A percentile compares a stretch with the other conserved stretches of the same genome.
Evolutionary conservation across 2,113 vertebrate genomes (phyloP).

Genomic region (Nansenia antarctica): DNA sequence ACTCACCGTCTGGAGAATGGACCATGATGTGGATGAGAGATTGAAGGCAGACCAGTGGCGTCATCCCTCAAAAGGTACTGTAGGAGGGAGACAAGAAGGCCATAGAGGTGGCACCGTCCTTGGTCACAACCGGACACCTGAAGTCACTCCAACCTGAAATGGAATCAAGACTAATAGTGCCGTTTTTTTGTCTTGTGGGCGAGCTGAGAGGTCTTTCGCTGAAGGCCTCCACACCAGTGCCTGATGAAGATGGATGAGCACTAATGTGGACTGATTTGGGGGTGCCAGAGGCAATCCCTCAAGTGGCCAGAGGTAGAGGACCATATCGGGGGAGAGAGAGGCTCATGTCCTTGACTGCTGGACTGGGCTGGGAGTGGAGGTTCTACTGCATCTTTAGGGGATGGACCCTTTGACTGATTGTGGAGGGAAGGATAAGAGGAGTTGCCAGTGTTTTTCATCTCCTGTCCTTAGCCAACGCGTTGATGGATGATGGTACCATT

Average conservation of each 20-base stretch:
- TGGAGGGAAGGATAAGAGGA: slow-evolving; percentile 14
- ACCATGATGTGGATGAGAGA: slow-evolving; percentile 31
- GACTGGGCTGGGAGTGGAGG: slow-evolving; percentile 4
- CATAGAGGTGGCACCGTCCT: slow-evolving; percentile 33
- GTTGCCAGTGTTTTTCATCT: slow-evolving; percentile 45
- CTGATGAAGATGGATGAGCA: slow-evolving; percentile 57
- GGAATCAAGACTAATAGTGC: slow-evolving; percentile 57
- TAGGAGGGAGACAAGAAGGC: slow-evolving; percentile 23
- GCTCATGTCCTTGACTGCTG: slow-evolving; percentile 46
- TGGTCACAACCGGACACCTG: slow-evolving; percentile 30
- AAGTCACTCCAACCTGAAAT: slow-evolving; percentile 34
- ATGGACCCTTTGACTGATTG: slow-evolving; percentile 26
- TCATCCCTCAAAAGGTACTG: slow-evolving; percentile 32
- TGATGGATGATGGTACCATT: slow-evolving; percentile 47
- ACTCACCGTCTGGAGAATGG: slow-evolving; percentile 21
- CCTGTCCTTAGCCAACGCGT: slow-evolving; percentile 10
- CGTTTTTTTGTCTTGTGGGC: slow-evolving; percentile 35
- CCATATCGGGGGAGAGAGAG: not conserved
- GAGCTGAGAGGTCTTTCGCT: slow-evolving; percentile 31
- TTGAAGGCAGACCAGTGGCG: slow-evolving; percentile 2
- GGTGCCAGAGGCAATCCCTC: slow-evolving; percentile 16
- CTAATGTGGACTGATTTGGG: slow-evolving; percentile 42
- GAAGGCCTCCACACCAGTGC: slow-evolving; percentile 7
- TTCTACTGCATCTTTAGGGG: slow-evolving; percentile 5
- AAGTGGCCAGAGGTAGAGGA: slow-evolving; percentile 18